Percentiles rank a stretch among this genome's conserved stretches.
Conservation (phyloP, 1,140 invertebrate genomes). For the Antheraea mylitta region DNA sequence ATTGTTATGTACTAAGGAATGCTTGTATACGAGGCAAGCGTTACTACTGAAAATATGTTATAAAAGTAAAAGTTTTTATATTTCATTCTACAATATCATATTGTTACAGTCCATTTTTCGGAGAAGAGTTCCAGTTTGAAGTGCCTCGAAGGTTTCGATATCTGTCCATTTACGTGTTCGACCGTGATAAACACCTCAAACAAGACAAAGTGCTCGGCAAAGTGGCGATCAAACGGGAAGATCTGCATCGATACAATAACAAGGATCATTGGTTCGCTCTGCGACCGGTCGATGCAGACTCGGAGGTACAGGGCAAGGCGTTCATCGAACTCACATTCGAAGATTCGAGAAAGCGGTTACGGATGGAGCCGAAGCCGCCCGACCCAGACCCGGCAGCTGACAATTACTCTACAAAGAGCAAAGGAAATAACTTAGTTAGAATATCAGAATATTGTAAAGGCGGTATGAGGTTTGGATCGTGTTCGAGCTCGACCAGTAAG, state of each 20-base stretch:
- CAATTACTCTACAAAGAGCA: conserved; percentile 55
- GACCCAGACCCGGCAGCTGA: conserved; percentile 55
- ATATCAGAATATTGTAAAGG: conserved; percentile 73
- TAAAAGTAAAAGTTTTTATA: too few species aligned
- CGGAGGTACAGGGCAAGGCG: conserved; percentile 92
- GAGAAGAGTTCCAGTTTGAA: conserved; percentile 95
- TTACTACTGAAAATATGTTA: too few species aligned
- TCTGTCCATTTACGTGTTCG: conserved; percentile 92
- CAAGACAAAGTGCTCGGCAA: conserved; percentile 93
- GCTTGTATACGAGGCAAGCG: too few species aligned
- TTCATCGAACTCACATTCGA: conserved; percentile 84
- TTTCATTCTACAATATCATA: conserved; percentile 1
- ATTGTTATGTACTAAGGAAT: too few species aligned
- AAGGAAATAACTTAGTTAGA: conserved; percentile 64
- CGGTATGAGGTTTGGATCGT: conserved; percentile 69
- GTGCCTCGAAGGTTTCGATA: conserved; percentile 93
- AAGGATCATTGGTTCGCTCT: conserved; percentile 96
- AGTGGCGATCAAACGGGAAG: conserved; percentile 92
- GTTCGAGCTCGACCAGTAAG: conserved; percentile 73
- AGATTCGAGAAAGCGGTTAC: conserved; percentile 62
- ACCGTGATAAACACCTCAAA: conserved; percentile 89
- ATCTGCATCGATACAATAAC: conserved; percentile 91
- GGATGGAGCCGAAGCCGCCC: conserved; percentile 65
- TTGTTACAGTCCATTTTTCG: conserved; percentile 90
- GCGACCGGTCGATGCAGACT: conserved; percentile 90